Evolutionary conservation across 2,888 invertebrate species (phyloP).

Genomic region (Ferdinandea cuprea): DNA sequence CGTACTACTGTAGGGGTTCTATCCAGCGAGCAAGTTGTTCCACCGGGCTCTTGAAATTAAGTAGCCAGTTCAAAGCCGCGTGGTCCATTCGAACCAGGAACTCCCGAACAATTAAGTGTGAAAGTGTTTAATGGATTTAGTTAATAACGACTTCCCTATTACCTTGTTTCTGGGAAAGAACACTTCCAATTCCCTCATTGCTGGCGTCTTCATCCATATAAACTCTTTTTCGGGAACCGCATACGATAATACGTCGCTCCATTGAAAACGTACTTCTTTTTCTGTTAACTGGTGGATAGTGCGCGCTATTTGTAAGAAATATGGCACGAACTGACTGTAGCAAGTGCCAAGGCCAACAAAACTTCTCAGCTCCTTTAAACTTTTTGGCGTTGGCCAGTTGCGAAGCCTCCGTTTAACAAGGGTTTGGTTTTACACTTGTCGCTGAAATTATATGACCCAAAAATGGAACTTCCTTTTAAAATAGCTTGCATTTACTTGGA

Average conservation of each 20-base stretch:
- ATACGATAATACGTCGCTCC: neutral
- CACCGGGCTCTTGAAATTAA: neutral
- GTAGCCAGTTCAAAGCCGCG: neutral
- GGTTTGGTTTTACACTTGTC: neutral
- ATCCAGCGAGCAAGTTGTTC: slow-evolving; percentile 6
- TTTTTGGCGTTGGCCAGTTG: neutral
- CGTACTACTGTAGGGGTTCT: slow-evolving; percentile 1
- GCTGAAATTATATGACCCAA: neutral
- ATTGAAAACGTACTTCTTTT: neutral
- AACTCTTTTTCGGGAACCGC: neutral
- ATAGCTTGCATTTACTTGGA: neutral
- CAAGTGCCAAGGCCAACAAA: neutral
- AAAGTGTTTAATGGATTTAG: slow-evolving; percentile 4
- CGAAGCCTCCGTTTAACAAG: neutral
- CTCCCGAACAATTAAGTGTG: neutral
- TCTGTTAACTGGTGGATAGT: neutral
- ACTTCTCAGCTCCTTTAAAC: neutral
- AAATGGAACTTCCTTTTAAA: neutral
- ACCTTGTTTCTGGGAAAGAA: neutral
- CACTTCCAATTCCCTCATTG: slow-evolving; percentile 1
- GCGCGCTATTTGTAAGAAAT: neutral
- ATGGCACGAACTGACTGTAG: neutral
- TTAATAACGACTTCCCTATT: slow-evolving; percentile 1
- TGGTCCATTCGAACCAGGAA: neutral
- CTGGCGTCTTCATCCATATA: neutral